phyloP scores from a whole-genome alignment of 2,113 vertebrate genomes.

The Struthidea cinerea region DNA sequence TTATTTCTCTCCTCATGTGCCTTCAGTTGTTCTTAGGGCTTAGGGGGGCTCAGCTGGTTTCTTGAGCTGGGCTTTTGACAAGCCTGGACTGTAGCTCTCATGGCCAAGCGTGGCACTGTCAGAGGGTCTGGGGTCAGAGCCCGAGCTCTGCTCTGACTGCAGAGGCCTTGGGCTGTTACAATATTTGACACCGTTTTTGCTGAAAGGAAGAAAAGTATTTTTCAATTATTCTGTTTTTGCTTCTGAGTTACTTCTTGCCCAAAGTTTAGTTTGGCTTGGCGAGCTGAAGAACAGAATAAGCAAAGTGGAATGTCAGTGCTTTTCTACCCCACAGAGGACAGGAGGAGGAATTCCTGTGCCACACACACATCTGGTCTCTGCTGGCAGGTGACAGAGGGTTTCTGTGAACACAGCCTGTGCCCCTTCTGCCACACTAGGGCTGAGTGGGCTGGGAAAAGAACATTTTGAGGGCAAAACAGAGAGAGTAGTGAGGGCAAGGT shows the following conservation, averaged over 20 bases:
- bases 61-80: not conserved
- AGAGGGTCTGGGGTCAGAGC: not conserved
- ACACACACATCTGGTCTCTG: not conserved
- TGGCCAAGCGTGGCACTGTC: not conserved
- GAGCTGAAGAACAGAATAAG: not conserved
- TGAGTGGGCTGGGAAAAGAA: not conserved
- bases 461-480: not conserved
- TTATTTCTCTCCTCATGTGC: not conserved
- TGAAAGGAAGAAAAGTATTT: slow-evolving; percentile 23
- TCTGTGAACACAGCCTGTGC: not conserved
- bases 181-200: not conserved
- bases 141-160: not conserved
- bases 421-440: not conserved
- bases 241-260: not conserved
- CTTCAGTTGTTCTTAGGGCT: not conserved
- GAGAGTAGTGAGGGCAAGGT: not conserved
- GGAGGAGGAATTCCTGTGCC: slow-evolving; percentile 1
- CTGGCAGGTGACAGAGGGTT: slow-evolving; percentile 17
- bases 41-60: not conserved
- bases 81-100: not conserved
- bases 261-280: slow-evolving; percentile 9
- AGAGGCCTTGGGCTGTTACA: not conserved
- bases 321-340: not conserved
- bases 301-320: not conserved
- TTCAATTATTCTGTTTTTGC: slow-evolving; percentile 34